A percentile compares a stretch with the other conserved stretches of the same genome.
Evolutionary conservation across 2,797 vertebrate genomes (phyloP).

Genomic region (Betta splendens): DNA sequence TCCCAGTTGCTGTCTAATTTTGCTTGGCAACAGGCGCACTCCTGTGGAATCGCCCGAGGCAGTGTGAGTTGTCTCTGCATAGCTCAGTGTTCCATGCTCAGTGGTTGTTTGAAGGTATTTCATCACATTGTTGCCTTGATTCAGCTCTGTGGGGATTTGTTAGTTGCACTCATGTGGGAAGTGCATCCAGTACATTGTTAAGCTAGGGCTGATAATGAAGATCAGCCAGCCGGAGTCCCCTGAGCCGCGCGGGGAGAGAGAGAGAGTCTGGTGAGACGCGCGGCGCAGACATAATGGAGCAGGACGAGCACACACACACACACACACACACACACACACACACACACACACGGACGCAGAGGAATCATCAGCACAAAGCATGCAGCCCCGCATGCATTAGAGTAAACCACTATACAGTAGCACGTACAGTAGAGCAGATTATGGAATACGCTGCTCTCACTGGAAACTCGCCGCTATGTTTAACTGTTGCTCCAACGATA

Average conservation of each 20-base stretch:
- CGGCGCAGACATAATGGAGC: constrained; percentile 60
- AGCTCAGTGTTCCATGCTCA: constrained; percentile 70
- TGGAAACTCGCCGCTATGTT: constrained; percentile 26
- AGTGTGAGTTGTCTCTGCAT: constrained; percentile 72
- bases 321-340: too few relatives aligned
- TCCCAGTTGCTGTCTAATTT: constrained; percentile 82
- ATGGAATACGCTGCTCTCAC: constrained; percentile 23
- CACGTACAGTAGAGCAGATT: constrained; percentile 33
- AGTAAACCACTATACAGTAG: constrained; percentile 38
- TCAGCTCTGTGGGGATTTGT: constrained; percentile 81
- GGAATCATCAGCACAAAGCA: constrained; percentile 66
- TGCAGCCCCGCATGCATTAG: constrained; percentile 46
- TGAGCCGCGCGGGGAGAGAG: constrained; percentile 62
- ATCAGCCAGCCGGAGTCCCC: constrained; percentile 78
- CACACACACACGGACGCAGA: constrained; percentile 61
- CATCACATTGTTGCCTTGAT: constrained; percentile 80
- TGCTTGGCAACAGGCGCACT: constrained; percentile 79
- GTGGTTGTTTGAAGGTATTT: constrained; percentile 82
- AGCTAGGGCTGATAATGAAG: constrained; percentile 79
- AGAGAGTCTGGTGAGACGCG: constrained; percentile 69
- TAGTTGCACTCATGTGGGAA: constrained; percentile 81
- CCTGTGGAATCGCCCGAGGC: constrained; percentile 77
- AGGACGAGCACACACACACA: constrained; percentile 53
- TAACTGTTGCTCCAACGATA: constrained; percentile 34
- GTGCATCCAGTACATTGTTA: constrained; percentile 80